A percentile compares a stretch with the other conserved stretches of the same genome.
Evolutionary conservation across 1,140 invertebrate species (phyloP).

Genomic region (Scaptodrosophila lebanonensis): DNA sequence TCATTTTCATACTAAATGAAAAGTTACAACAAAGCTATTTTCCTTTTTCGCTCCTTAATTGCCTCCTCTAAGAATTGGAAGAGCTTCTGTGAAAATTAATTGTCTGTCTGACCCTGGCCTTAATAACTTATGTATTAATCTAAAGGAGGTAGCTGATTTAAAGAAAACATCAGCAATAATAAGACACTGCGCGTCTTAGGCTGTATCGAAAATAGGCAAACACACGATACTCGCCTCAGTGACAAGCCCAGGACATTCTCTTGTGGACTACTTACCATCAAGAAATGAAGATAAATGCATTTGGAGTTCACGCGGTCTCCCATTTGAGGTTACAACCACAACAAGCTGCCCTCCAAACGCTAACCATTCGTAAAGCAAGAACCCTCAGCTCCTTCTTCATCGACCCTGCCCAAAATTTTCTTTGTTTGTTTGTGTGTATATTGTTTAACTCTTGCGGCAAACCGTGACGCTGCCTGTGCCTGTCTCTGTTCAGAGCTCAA

Average conservation of each 20-base stretch:
- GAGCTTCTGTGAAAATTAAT: too few species aligned
- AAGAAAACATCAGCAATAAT: neutral
- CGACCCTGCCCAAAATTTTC: neutral
- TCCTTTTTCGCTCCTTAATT: too few species aligned
- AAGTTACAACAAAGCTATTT: too few species aligned
- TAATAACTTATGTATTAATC: too few species aligned
- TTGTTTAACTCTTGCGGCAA: neutral
- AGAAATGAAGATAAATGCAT: constrained; percentile 73
- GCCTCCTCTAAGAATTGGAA: too few species aligned
- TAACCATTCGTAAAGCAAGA: constrained; percentile 29
- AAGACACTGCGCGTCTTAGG: too few species aligned
- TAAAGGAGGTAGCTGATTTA: too few species aligned
- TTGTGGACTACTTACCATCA: constrained; percentile 47
- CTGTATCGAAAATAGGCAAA: neutral
- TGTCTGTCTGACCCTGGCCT: too few species aligned
- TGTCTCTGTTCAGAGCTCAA: constrained; percentile 57
- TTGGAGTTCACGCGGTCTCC: constrained; percentile 60
- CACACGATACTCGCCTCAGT: constrained; percentile 40
- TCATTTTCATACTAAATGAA: too few species aligned
- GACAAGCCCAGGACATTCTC: constrained; percentile 11
- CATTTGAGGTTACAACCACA: constrained; percentile 45
- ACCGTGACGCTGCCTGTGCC: constrained; percentile 20
- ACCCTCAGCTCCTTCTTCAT: constrained; percentile 10
- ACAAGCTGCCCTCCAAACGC: constrained; percentile 54
- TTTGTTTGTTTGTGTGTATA: neutral